Evolutionary conservation across 1,140 invertebrate genomes (phyloP), one percentile per base, ranked within the genome.

Genomic region (Nautilus pompilius): DNA sequence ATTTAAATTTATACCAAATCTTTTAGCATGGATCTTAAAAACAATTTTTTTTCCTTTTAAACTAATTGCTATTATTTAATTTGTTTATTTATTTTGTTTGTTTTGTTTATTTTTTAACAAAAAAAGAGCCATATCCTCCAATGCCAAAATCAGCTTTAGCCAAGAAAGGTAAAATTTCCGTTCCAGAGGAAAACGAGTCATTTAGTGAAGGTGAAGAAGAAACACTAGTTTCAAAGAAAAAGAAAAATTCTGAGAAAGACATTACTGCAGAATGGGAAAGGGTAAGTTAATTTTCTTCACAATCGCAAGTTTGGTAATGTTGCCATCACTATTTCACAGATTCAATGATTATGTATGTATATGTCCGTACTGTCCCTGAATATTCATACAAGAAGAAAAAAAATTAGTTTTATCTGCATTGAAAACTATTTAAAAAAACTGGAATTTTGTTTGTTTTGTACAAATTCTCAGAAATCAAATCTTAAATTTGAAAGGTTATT

Each of bases 71-170:
- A 58, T n/a, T 58, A n/a, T 5, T n/a, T 30, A n/a, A n/a, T 57
- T 20, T 36, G 34, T 41, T 20, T 13, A 24, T 17, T 48, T 63
- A n/a, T 33, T 15, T 15, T 17, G 46, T 15, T 30, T 26, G 4
- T 2, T 53, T 57, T 63, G 15, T 15, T 54, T 58, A 4, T 51
- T 33, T 51, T 57, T 20, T 45, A 22, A 49, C 34, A 51, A n/a
- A n/a, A n/a, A 1, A 54, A 80, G 78, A 71, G 30, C 78, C 75
- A 13, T 80, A 80, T 58, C 78, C 78, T 58, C 78, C 78, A 55
- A 80, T 80, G 78, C 78, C 78, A 3, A 79, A 79, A 60, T 74
- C 60, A 60, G 56, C 59, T 10, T 51, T 76, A 15, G 73, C 76
- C 20, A 71, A 66, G 49, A 68, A 66, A 60, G 77, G 77, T 29